phyloP scores from a whole-genome alignment of 2,797 vertebrate species.

The Cyprinodon diabolis region DNA sequence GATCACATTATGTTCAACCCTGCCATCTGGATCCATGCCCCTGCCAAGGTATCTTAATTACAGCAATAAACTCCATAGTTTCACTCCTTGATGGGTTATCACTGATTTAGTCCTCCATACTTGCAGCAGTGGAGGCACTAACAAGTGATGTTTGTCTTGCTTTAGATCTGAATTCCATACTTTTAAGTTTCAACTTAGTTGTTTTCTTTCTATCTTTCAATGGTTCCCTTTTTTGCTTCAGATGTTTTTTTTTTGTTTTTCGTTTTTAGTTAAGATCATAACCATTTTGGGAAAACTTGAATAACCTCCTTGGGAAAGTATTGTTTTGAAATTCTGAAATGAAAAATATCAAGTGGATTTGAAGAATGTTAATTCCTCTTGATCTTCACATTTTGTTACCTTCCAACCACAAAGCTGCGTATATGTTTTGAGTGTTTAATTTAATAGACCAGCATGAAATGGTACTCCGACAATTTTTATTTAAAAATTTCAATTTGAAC shows the following conservation, averaged over 20 bases:
- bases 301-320: neutral
- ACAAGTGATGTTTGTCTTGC: too few species aligned
- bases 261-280: neutral
- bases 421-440: neutral
- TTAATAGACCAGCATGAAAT: neutral
- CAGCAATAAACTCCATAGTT: neutral
- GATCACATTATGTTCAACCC: slow-evolving; percentile 98
- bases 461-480: neutral
- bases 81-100: neutral
- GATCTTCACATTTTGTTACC: neutral
- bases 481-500: neutral
- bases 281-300: neutral
- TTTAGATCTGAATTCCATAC: too few species aligned
- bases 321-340: neutral
- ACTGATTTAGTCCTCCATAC: neutral
- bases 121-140: neutral
- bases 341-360: neutral
- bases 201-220: neutral
- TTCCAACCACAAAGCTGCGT: neutral
- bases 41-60: slow-evolving; percentile 86
- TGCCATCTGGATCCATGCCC: slow-evolving; percentile 97
- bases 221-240: neutral
- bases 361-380: neutral
- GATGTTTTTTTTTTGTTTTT: neutral
- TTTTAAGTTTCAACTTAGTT: neutral